A percentile compares a stretch with the other conserved stretches of the same genome.
phyloP scores from a whole-genome alignment of 2,113 vertebrate genomes.

The Coracopsis vasa region DNA sequence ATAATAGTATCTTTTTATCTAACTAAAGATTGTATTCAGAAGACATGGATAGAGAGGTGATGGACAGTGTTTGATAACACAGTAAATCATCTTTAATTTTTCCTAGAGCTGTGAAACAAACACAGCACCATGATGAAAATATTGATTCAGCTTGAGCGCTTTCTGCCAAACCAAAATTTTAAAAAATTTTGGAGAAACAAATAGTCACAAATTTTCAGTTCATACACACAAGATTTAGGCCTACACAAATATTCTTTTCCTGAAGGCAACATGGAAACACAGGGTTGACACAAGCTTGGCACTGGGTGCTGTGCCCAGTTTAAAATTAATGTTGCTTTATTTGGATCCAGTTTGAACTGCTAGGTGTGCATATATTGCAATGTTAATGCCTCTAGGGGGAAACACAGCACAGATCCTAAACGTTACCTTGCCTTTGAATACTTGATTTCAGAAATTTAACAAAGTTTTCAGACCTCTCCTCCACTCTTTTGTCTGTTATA shows the following conservation, averaged over 20 bases:
- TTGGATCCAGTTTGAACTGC: neutral
- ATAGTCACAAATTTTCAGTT: neutral
- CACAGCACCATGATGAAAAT: neutral
- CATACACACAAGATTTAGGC: neutral
- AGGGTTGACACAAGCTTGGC: neutral
- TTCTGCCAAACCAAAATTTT: neutral
- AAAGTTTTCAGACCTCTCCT: neutral
- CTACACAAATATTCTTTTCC: neutral
- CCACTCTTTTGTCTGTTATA: neutral
- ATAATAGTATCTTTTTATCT: neutral
- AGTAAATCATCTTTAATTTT: neutral
- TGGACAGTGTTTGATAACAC: neutral
- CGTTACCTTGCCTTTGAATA: neutral
- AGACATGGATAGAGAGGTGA: neutral
- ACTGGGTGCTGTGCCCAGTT: neutral
- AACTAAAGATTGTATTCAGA: neutral
- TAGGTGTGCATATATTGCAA: neutral
- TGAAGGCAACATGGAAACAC: neutral
- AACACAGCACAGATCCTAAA: neutral
- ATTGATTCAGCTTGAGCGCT: neutral
- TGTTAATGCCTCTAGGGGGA: neutral
- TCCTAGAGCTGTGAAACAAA: neutral
- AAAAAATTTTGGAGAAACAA: neutral
- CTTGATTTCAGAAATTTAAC: neutral
- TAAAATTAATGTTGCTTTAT: neutral